A percentile compares a stretch with the other conserved stretches of the same genome.
These are phyloP conservation scores for Pogonomyrmex californicus DNA, from an alignment of 1,140 invertebrate genomes.

Conservation along the genomic window DNA sequence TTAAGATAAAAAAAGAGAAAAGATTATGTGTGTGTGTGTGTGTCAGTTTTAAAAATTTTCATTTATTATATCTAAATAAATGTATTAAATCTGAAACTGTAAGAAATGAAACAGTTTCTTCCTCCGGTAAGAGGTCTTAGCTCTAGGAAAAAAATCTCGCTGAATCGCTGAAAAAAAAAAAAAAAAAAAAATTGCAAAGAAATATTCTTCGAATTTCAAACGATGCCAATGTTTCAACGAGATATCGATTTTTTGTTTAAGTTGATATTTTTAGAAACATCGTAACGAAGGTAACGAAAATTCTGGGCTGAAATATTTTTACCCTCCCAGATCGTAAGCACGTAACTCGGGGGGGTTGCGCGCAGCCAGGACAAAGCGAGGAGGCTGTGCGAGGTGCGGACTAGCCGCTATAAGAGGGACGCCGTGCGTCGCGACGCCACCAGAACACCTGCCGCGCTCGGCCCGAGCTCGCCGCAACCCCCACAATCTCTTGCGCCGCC, in stretches of 20 bases:
- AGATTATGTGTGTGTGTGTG: not conserved
- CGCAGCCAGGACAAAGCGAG: constrained; percentile 80
- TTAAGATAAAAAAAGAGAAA: not conserved
- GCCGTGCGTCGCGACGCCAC: constrained; percentile 82
- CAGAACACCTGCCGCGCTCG: constrained; percentile 71
- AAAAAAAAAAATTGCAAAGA: not conserved
- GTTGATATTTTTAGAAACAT: not conserved
- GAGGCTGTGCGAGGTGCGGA: constrained; percentile 62
- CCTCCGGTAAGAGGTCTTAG: not conserved
- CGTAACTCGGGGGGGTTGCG: constrained; percentile 78
- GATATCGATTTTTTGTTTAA: not conserved
- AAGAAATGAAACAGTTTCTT: not conserved
- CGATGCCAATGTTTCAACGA: not conserved
- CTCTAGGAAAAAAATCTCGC: not conserved
- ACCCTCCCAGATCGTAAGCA: not conserved
- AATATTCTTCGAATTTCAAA: not conserved
- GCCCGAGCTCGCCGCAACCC: constrained; percentile 19
- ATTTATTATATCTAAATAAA: not conserved
- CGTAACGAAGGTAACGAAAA: not conserved
- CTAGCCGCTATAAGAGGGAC: constrained; percentile 81
- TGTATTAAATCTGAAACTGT: not conserved
- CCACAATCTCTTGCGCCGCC: constrained; percentile 38
- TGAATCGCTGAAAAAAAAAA: too few relatives aligned
- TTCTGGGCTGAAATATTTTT: not conserved
- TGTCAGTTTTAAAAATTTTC: not conserved